Evolutionary conservation across 2,113 vertebrate species (phyloP), one percentile per base, ranked within the genome.

Genomic region (Himantopus leucocephalus): DNA sequence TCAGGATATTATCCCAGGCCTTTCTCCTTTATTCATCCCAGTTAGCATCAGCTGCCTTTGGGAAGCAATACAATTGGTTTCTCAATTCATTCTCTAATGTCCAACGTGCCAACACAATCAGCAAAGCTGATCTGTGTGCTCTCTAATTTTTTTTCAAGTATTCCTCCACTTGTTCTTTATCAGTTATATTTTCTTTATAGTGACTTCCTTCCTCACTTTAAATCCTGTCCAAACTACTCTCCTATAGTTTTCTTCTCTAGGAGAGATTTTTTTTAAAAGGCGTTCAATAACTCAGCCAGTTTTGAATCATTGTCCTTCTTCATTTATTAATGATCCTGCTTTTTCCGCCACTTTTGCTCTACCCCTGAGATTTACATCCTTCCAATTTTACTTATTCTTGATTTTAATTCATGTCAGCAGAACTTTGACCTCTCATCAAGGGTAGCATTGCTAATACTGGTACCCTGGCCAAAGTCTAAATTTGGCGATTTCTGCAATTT

Each of bases 181-280:
- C 41, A 78, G 32, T 32, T 70, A 10, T 20, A 10, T 32, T 62
- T 56, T 48, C 37, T 93, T 45, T 27, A 76, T 48, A 50, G 37
- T 18, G 11, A 88, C n/a, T 96, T 96, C 85, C 79, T 91, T 94
- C 88, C 94, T 95, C 22, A 14, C n/a, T 67, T 66, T 27, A 85
- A 91, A 70, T 77, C 55, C 75, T 66, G 60, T 70, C 76, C 86
- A 92, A 89, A 84, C 10, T 37, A 23, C 41, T 71, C 14, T 88
- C 59, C 32, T 52, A n/a, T 1, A 63, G 19, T 64, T 50, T 86
- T 86, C 10, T 90, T 79, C 48, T 70, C 85, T 67, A 63, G 20
- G 16, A 58, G 8, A 26, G 9, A 34, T 30, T 14, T 48, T 48
- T 45, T 45, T 53, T 68, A 29, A 10, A 71, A 88, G 14, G 1